Evolutionary conservation across 2,113 vertebrate genomes (phyloP).

Genomic region (Eptesicus fuscus): DNA sequence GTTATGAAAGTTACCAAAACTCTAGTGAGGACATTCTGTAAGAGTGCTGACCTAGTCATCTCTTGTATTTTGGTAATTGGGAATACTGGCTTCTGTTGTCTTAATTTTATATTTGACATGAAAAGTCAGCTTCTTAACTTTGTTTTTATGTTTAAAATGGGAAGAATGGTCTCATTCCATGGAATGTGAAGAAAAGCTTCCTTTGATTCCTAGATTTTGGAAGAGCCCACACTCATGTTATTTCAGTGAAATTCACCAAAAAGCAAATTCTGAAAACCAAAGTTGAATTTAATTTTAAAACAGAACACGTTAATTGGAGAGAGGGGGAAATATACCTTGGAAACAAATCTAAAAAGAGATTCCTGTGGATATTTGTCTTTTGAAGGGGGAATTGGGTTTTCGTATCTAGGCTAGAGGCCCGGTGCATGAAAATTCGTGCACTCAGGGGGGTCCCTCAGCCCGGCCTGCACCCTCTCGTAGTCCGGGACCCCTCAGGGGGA

Average conservation of each 20-base stretch:
- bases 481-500: too few species aligned
- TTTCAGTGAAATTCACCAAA: constrained; percentile 9
- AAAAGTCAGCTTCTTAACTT: background rate
- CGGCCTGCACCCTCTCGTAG: too few species aligned
- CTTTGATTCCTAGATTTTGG: background rate
- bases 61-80: background rate
- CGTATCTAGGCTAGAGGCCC: too few species aligned
- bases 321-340: background rate
- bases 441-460: too few species aligned
- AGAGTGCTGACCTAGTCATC: background rate
- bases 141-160: background rate
- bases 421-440: too few species aligned
- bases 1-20: background rate
- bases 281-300: background rate
- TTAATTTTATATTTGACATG: background rate
- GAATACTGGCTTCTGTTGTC: background rate
- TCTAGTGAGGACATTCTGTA: too few species aligned
- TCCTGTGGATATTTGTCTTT: background rate
- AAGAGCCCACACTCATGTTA: background rate
- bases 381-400: background rate
- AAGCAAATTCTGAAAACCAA: background rate
- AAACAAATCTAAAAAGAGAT: background rate
- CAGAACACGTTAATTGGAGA: background rate
- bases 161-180: background rate
- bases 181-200: background rate